These are phyloP conservation scores for Cephus sareptanus DNA, from an alignment of 2,888 invertebrate species.

Conservation along the genomic window DNA sequence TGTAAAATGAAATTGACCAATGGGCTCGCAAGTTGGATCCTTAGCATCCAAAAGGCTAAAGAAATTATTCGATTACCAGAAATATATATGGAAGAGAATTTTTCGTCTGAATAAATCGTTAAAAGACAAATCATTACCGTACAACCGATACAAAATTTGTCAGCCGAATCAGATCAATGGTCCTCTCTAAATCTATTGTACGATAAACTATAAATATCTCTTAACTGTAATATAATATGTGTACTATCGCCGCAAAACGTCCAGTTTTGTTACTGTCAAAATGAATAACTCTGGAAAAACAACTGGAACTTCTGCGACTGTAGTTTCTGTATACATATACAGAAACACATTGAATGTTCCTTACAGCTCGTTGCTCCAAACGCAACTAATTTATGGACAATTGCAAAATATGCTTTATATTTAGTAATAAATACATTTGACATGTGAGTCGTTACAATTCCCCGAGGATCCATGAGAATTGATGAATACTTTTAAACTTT, in stretches of 20 bases:
- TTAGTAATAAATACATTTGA: constrained; percentile 17
- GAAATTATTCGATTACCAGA: background rate
- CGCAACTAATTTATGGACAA: constrained; percentile 14
- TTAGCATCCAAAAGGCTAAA: background rate
- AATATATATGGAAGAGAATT: background rate
- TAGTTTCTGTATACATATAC: background rate
- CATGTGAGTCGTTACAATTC: background rate
- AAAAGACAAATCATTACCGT: background rate
- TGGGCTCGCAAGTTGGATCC: background rate
- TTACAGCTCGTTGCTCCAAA: background rate
- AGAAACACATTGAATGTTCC: background rate
- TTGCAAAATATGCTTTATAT: constrained; percentile 22
- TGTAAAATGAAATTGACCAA: background rate
- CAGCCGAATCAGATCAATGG: background rate
- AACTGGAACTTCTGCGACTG: background rate
- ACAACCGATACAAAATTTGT: constrained; percentile 12
- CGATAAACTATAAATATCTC: background rate
- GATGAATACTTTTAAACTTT: too few species aligned
- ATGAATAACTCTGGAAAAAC: too few species aligned
- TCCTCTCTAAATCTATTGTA: background rate
- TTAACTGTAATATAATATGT: background rate
- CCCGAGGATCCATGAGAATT: background rate
- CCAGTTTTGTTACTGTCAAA: background rate
- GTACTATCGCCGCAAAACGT: background rate
- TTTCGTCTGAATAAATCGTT: background rate